These are phyloP conservation scores for Anodontia alba DNA, from an alignment of 2,888 invertebrate species.

Conservation along the genomic window DNA sequence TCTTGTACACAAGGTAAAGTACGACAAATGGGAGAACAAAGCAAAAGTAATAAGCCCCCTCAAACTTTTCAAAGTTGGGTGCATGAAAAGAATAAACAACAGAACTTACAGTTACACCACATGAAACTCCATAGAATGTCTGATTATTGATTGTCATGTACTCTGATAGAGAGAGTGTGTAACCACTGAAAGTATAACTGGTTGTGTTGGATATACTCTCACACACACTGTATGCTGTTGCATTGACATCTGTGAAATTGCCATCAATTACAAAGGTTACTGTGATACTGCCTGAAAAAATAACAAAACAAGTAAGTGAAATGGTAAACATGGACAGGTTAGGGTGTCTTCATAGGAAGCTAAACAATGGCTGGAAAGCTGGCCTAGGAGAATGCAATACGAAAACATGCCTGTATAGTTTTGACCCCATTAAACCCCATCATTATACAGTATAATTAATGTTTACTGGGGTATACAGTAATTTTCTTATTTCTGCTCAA, in stretches of 20 bases:
- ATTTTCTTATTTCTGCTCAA: too few species aligned
- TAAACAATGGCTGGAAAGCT: too few species aligned
- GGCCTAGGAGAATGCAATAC: too few species aligned
- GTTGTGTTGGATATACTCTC: slow-evolving; percentile 48
- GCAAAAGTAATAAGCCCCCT: too few species aligned
- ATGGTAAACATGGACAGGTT: neutral
- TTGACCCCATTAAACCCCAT: too few species aligned
- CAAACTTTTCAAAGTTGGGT: too few species aligned
- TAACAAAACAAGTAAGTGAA: neutral
- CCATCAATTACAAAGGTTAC: slow-evolving; percentile 65
- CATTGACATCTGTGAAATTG: slow-evolving; percentile 47
- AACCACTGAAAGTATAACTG: slow-evolving; percentile 53
- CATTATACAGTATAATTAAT: too few species aligned
- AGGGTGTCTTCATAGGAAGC: neutral
- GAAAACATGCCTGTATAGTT: too few species aligned
- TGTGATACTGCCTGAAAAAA: slow-evolving; percentile 68
- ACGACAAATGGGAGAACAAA: too few species aligned
- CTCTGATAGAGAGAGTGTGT: slow-evolving; percentile 41
- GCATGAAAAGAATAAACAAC: too few species aligned
- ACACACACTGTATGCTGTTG: slow-evolving; percentile 62
- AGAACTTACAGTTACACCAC: slow-evolving; percentile 38
- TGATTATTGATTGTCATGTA: slow-evolving; percentile 61
- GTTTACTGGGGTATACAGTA: too few species aligned
- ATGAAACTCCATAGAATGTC: slow-evolving; percentile 61
- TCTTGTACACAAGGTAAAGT: too few species aligned